Percentiles rank a stretch among this genome's conserved stretches.
These are phyloP conservation scores for Eupithecia inturbata DNA, from an alignment of 2,888 invertebrate species.

Conservation along the genomic window DNA sequence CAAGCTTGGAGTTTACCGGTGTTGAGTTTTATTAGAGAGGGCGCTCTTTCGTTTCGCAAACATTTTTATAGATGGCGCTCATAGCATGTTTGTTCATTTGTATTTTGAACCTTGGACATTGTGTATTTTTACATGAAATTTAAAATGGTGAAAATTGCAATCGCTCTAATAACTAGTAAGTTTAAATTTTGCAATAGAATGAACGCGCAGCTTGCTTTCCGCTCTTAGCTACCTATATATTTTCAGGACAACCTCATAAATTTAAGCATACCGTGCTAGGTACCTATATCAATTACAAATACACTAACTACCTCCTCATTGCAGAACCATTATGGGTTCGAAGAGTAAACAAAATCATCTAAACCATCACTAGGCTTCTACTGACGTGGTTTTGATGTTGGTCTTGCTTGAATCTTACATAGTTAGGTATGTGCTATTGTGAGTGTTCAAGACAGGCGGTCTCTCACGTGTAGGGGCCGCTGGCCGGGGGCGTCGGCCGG, in stretches of 20 bases:
- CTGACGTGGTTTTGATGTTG: neutral
- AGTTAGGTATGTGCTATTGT: neutral
- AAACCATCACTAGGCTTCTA: neutral
- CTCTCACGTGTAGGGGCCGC: constrained; percentile 52
- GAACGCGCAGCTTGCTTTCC: neutral
- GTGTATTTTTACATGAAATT: neutral
- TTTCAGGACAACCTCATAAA: neutral
- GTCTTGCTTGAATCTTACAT: neutral
- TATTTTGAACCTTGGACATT: neutral
- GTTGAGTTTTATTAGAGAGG: constrained; percentile 10
- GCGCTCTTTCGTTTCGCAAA: constrained; percentile 6
- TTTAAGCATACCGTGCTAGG: neutral
- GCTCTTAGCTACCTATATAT: neutral
- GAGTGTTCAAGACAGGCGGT: constrained; percentile 5
- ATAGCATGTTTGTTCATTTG: neutral
- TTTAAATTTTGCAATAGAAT: neutral
- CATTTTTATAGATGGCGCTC: neutral
- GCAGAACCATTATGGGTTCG: neutral
- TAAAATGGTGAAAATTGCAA: neutral
- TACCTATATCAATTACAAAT: neutral
- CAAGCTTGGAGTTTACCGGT: neutral
- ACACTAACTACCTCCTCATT: neutral
- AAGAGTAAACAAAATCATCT: neutral
- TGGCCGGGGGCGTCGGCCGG: constrained; percentile 45
- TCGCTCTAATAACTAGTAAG: neutral